These are phyloP conservation scores for Pissodes strobi DNA, from an alignment of 1,140 invertebrate species.

Conservation along the genomic window DNA sequence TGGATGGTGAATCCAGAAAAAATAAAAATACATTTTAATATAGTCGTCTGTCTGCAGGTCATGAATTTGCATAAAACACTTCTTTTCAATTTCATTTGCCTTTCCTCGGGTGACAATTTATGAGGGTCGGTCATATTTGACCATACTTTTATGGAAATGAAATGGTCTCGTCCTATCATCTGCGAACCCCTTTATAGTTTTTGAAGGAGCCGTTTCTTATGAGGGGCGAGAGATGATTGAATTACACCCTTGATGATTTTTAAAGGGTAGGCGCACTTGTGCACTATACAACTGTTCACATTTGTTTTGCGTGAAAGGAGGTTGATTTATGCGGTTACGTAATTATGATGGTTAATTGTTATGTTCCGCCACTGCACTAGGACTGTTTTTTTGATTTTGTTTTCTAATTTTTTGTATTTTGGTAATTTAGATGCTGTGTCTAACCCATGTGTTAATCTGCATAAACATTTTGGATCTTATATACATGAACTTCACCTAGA, in stretches of 20 bases:
- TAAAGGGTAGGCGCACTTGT: neutral
- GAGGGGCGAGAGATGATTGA: conserved; percentile 1
- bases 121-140: conserved; percentile 1
- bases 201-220: neutral
- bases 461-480: too few species aligned
- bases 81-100: neutral
- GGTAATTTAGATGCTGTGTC: too few species aligned
- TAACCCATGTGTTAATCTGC: too few species aligned
- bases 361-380: too few species aligned
- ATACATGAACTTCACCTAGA: too few species aligned
- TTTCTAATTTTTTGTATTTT: too few species aligned
- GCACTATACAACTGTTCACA: neutral
- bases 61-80: too few species aligned
- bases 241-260: conserved; percentile 6
- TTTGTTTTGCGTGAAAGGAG: neutral
- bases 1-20: too few species aligned
- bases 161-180: neutral
- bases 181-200: neutral
- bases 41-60: too few species aligned
- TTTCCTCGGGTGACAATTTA: conserved; percentile 1
- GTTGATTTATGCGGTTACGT: neutral
- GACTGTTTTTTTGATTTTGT: too few species aligned
- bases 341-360: too few species aligned
- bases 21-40: too few species aligned
- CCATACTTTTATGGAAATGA: conserved; percentile 10